phyloP scores from a whole-genome alignment of 2,888 invertebrate genomes.

The Volucella bombylans region DNA sequence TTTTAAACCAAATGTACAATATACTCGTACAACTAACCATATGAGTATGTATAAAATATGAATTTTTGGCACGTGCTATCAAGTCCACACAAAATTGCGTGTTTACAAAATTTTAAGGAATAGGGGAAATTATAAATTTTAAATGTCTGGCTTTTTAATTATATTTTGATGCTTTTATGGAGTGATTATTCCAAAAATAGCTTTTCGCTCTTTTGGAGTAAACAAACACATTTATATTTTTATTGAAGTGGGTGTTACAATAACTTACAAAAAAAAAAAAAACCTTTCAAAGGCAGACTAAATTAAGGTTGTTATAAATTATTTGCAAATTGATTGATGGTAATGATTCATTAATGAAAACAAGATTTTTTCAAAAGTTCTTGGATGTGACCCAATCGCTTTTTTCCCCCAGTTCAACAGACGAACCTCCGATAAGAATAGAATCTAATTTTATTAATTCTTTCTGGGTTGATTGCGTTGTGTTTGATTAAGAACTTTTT shows the following conservation, averaged over 20 bases:
- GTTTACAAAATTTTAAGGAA: background rate
- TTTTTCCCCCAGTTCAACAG: background rate
- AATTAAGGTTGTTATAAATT: conserved; percentile 7
- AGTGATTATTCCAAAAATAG: conserved; percentile 43
- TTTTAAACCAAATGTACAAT: too few relatives aligned
- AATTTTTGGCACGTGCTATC: conserved; percentile 14
- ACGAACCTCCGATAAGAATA: background rate
- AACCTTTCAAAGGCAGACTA: background rate
- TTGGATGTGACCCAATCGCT: conserved; percentile 1
- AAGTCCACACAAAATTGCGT: background rate
- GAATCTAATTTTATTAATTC: background rate
- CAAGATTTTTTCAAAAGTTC: background rate
- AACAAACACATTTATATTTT: background rate
- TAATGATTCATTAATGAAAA: conserved; percentile 9
- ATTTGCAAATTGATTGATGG: conserved; percentile 24
- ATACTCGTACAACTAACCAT: too few relatives aligned
- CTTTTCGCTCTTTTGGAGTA: background rate
- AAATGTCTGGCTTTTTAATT: conserved; percentile 31
- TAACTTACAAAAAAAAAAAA: conserved; percentile 1
- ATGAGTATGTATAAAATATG: too few relatives aligned
- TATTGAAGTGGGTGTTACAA: background rate
- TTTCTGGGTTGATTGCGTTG: conserved; percentile 1
- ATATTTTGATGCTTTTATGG: conserved; percentile 11
- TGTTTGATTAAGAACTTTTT: conserved; percentile 22
- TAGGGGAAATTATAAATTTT: conserved; percentile 21